Percentiles rank a stretch among this genome's conserved stretches.
Conservation (phyloP, 2,888 invertebrate species). For the Agonopterix subpropinquella region DNA sequence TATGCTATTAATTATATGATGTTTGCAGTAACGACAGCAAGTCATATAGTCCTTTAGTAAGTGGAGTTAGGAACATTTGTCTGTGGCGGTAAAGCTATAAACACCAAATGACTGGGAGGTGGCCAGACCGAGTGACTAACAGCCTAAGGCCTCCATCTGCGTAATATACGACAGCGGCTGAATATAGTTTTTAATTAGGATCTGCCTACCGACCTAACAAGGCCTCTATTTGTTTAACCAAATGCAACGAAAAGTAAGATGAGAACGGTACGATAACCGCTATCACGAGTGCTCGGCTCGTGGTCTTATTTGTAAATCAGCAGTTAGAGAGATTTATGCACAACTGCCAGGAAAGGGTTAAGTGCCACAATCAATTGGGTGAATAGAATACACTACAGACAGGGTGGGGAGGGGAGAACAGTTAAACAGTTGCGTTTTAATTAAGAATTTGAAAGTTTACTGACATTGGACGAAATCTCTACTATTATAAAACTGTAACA, state of each 20-base stretch:
- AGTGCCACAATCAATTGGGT: constrained; percentile 52
- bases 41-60: no score
- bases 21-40: no score
- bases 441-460: no score
- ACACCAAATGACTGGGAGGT: constrained; percentile 56
- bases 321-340: constrained; percentile 59
- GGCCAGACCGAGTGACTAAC: constrained; percentile 50
- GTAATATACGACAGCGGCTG: constrained; percentile 57
- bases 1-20: no score
- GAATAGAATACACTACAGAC: constrained; percentile 34
- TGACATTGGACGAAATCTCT: no score
- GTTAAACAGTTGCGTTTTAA: no score
- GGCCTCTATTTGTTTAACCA: constrained; percentile 64
- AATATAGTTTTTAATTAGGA: constrained; percentile 69
- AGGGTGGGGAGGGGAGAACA: no score
- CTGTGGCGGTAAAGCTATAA: constrained; percentile 34
- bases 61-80: constrained; percentile 13
- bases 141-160: constrained; percentile 48
- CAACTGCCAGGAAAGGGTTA: constrained; percentile 42
- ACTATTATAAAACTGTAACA: no score
- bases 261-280: constrained; percentile 46
- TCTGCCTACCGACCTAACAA: constrained; percentile 53
- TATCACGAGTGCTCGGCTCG: constrained; percentile 46
- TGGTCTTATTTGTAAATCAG: constrained; percentile 54
- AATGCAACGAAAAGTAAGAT: constrained; percentile 53